Base-by-base conservation (phyloP, 2,888 invertebrate genomes). In the Patella caerulea region DNA sequence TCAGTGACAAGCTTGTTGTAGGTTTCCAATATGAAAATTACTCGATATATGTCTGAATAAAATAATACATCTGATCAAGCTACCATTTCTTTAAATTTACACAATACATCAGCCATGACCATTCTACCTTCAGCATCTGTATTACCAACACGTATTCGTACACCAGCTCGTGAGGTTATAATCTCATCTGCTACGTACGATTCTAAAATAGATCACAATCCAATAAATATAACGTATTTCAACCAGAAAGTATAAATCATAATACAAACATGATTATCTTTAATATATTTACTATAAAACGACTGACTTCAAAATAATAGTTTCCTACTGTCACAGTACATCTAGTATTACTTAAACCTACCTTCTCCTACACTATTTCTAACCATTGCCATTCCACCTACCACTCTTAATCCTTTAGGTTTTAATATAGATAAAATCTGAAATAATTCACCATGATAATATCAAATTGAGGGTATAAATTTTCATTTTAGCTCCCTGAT, bases 51-150 rank as follows among this genome's bases (percentile, higher is more conserved):
- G 45, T 9, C 45, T 45, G 45, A 45, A 45, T 45, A 9, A 45
- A 45, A 45, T 45, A 45, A 45, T 45, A 45, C 4, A 45, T 45
- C 7, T 45, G 4, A 45, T 45, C 15, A 56, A 56, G 82, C 73
- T 69, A 90, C 90, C 85, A 82, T 78, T 86, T 92, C 92, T 82
- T 93, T 93, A 93, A 95, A 94, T 92, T 94, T 94, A 88, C 95
- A 96, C 54, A 98, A 93, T 52, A 96, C 94, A 93, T 98, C 97
- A 65, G 95, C 95, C 97, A 98, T 97, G 71, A 95, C 95, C 95
- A 97, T 95, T 78, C 98, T 94, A 3, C 98, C 98, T 93, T 98
- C 98, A 74, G 98, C 97, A 93, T 98, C 98, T 4, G 98, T 98
- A 92, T 98, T 98, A 77, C 96, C 96, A 73, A 98, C 94, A 78